phyloP scores from a whole-genome alignment of 2,888 invertebrate genomes.

The Stenichneumon culpator region DNA sequence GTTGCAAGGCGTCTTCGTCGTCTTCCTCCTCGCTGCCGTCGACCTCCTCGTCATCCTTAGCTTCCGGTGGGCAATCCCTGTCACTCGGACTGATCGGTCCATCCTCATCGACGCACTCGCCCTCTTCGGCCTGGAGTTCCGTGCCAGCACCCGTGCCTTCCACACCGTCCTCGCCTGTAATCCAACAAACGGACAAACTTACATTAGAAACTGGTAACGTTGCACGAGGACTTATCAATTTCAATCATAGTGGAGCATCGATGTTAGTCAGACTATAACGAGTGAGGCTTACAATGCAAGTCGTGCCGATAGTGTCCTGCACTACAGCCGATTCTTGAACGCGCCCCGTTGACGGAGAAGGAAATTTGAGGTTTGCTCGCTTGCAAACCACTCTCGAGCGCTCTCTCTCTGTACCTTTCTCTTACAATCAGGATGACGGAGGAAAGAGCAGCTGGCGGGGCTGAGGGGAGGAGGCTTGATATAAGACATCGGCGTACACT shows the following conservation, averaged over 20 bases:
- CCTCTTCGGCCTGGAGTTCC: conserved; percentile 87
- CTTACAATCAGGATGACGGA: conserved; percentile 64
- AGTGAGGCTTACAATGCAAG: conserved; percentile 30
- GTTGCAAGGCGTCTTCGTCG: conserved; percentile 81
- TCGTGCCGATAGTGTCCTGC: conserved; percentile 21
- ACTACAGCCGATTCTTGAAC: conserved; percentile 41
- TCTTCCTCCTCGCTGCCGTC: conserved; percentile 84
- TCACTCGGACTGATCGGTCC: conserved; percentile 86
- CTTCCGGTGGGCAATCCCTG: conserved; percentile 84
- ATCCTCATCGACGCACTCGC: conserved; percentile 87
- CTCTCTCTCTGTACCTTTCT: conserved; percentile 38
- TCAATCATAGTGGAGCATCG: conserved; percentile 43
- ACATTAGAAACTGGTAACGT: conserved; percentile 4
- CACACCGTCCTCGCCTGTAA: conserved; percentile 87
- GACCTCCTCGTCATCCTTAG: conserved; percentile 86
- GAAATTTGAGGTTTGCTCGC: conserved; percentile 57
- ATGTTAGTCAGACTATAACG: conserved; percentile 42
- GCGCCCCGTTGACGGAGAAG: conserved; percentile 32
- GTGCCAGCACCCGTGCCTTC: conserved; percentile 83
- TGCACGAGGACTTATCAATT: conserved; percentile 22
- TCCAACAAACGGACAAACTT: conserved; percentile 72
- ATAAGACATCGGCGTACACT: conserved; percentile 56
- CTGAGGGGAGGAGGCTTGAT: conserved; percentile 46
- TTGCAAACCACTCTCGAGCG: conserved; percentile 1
- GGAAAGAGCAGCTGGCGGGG: conserved; percentile 59